Evolutionary conservation across 64 coral and sea anemone genomes (phyloP).

Genomic region (Anthopleura sola): DNA sequence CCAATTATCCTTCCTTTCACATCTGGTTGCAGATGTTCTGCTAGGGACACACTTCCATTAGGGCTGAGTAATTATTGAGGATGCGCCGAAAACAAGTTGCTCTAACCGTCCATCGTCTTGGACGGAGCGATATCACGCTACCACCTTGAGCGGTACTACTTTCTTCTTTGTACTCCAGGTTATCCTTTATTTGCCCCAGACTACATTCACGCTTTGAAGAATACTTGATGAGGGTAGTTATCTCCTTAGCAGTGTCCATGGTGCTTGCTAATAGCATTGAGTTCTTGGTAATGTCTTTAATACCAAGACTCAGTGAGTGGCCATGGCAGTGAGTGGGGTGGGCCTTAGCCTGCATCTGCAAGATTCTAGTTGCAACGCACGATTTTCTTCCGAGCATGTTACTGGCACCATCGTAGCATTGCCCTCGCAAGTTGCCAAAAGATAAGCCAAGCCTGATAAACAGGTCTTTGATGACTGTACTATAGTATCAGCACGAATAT

Average conservation of each 20-base stretch:
- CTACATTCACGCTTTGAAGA: constrained; percentile 25
- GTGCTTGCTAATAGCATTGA: neutral
- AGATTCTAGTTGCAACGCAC: constrained; percentile 17
- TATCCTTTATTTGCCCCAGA: constrained; percentile 34
- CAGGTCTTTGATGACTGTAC: constrained; percentile 36
- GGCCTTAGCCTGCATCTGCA: constrained; percentile 22
- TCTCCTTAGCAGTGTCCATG: constrained; percentile 8
- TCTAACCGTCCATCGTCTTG: constrained; percentile 21
- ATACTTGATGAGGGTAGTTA: constrained; percentile 43
- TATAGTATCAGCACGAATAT: constrained; percentile 43
- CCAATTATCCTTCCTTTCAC: constrained; percentile 20
- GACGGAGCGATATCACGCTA: constrained; percentile 7
- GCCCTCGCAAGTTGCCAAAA: constrained; percentile 40
- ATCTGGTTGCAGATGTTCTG: constrained; percentile 1
- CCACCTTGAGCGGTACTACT: neutral
- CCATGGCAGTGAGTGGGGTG: constrained; percentile 21
- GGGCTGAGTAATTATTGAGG: constrained; percentile 17
- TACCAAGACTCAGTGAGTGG: neutral
- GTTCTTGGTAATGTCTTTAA: constrained; percentile 15
- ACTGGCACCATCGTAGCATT: constrained; percentile 36
- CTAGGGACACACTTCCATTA: constrained; percentile 9
- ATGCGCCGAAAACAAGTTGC: constrained; percentile 18
- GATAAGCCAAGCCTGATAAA: neutral
- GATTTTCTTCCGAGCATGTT: constrained; percentile 46
- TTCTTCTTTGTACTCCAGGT: constrained; percentile 13